These are phyloP conservation scores for Siniperca undulata DNA, from an alignment of 2,797 vertebrate genomes.

Conservation along the genomic window DNA sequence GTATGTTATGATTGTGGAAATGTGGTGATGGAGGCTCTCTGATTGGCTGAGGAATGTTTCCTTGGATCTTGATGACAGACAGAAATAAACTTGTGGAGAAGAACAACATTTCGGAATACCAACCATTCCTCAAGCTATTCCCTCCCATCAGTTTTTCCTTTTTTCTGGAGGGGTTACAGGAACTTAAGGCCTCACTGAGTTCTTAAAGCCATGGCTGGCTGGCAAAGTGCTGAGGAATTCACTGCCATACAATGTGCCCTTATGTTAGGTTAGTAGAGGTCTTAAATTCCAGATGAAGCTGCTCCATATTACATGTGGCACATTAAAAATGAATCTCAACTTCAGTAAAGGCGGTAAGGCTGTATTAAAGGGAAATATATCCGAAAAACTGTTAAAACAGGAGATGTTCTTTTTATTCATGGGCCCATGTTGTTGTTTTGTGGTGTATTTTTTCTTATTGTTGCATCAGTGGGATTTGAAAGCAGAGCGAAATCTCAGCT, in stretches of 20 bases:
- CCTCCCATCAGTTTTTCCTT: constrained; percentile 69
- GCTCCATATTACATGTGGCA: constrained; percentile 41
- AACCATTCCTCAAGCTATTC: constrained; percentile 77
- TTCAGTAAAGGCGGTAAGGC: constrained; percentile 23
- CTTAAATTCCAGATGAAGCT: constrained; percentile 40
- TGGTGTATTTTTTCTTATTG: constrained; percentile 3
- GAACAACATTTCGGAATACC: constrained; percentile 83
- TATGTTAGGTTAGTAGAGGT: constrained; percentile 61
- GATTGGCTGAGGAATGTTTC: constrained; percentile 64
- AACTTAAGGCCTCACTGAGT: constrained; percentile 62
- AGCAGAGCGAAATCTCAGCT: background rate
- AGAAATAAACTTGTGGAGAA: constrained; percentile 77
- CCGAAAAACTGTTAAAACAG: constrained; percentile 2
- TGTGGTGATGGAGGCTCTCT: constrained; percentile 46
- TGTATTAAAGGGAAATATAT: constrained; percentile 2
- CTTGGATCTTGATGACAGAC: constrained; percentile 59
- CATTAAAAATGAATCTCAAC: constrained; percentile 53
- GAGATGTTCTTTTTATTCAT: background rate
- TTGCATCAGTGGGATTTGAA: constrained; percentile 33
- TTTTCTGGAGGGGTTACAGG: constrained; percentile 49
- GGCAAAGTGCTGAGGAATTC: constrained; percentile 57
- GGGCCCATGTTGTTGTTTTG: background rate
- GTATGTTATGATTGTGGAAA: constrained; percentile 38
- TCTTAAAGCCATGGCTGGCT: constrained; percentile 45
- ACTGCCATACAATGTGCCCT: constrained; percentile 69